Evolutionary conservation across 2,113 vertebrate genomes (phyloP).

Genomic region (Haemorhous mexicanus): DNA sequence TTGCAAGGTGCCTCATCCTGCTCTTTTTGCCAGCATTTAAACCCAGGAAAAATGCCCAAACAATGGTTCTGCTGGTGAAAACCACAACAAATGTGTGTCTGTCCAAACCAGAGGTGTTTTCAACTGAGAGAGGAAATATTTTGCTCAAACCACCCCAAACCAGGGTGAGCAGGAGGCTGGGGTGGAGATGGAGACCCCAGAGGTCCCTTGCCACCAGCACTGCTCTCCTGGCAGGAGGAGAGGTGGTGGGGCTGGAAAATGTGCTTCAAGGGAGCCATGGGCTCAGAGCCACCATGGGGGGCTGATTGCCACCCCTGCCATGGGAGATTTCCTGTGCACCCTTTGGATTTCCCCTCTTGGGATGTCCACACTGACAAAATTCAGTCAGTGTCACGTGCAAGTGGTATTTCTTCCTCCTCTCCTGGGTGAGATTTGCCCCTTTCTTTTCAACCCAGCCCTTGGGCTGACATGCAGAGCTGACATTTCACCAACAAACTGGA

Average conservation of each 20-base stretch:
- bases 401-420: not conserved
- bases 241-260: not conserved
- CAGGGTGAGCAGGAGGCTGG: not conserved
- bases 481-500: not conserved
- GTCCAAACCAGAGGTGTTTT: not conserved
- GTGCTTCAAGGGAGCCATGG: not conserved
- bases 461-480: not conserved
- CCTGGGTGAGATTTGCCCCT: not conserved
- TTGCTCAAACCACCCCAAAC: not conserved
- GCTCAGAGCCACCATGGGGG: accelerated
- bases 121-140: not conserved
- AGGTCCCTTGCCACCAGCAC: not conserved
- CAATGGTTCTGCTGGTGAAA: not conserved
- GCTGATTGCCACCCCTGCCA: not conserved
- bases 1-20: not conserved
- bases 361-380: not conserved
- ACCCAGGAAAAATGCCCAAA: not conserved
- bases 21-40: not conserved
- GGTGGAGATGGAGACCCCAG: not conserved
- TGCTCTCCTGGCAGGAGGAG: not conserved
- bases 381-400: not conserved
- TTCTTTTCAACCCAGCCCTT: not conserved
- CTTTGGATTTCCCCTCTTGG: not conserved
- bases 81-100: not conserved
- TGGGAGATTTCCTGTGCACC: not conserved